A percentile compares a stretch with the other conserved stretches of the same genome.
These are phyloP conservation scores for Oscheius myriophilus DNA, from an alignment of 2,888 invertebrate species.

Conservation along the genomic window DNA sequence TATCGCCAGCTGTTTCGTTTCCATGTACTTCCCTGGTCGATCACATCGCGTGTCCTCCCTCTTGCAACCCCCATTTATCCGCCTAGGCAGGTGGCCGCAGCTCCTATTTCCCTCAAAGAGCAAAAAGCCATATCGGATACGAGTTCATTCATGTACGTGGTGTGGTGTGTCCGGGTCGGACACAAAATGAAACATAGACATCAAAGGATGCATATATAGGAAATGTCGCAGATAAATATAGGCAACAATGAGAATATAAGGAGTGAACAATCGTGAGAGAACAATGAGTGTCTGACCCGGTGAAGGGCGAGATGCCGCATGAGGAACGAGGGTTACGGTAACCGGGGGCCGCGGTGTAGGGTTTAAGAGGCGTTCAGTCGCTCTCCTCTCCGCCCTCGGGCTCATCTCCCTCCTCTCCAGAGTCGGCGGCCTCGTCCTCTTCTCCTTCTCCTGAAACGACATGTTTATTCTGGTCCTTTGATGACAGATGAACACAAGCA, in stretches of 20 bases:
- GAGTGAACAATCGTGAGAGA: slow-evolving; percentile 13
- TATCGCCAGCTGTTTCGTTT: too few species aligned
- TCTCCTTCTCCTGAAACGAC: slow-evolving; percentile 37
- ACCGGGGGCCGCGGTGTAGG: slow-evolving; percentile 14
- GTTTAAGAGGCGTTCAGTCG: slow-evolving; percentile 28
- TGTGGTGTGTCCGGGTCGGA: too few species aligned
- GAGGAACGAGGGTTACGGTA: slow-evolving; percentile 14
- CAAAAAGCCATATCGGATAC: too few species aligned
- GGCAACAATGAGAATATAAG: slow-evolving; percentile 12
- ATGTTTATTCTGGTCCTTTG: neutral
- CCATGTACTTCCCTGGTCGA: too few species aligned
- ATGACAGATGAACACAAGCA: neutral
- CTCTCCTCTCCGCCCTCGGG: slow-evolving; percentile 44
- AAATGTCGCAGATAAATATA: neutral
- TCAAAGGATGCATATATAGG: neutral
- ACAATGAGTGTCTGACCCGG: slow-evolving; percentile 28
- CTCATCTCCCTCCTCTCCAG: slow-evolving; percentile 47
- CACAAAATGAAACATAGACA: too few species aligned
- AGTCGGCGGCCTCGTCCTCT: slow-evolving; percentile 44
- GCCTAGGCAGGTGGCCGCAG: too few species aligned
- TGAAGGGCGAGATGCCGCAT: slow-evolving; percentile 23
- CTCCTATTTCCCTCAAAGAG: too few species aligned
- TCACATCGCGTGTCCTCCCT: too few species aligned
- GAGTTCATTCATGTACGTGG: neutral
- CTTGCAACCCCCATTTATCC: too few species aligned